A percentile compares a stretch with the other conserved stretches of the same genome.
phyloP scores from a whole-genome alignment of 2,113 vertebrate species.

The Sapayoa aenigma region DNA sequence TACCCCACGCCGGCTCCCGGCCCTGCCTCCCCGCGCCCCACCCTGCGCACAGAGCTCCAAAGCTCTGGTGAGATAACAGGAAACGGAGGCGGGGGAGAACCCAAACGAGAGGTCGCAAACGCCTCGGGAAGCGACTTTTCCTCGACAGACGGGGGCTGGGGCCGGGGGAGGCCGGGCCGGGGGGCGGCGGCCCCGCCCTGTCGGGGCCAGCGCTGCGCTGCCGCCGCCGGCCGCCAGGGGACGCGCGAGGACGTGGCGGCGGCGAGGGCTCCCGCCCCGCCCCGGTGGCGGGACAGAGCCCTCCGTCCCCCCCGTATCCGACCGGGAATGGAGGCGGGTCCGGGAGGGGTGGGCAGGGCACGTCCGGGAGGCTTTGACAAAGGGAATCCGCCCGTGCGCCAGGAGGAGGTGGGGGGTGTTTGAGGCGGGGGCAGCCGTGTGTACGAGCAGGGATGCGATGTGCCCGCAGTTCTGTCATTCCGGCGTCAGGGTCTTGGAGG shows the following conservation, averaged over 20 bases:
- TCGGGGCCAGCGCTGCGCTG: neutral
- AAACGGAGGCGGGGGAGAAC: neutral
- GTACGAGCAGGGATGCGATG: accelerated
- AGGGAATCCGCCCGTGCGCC: neutral
- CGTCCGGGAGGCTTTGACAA: neutral
- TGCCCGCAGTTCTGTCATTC: neutral
- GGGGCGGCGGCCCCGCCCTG: neutral
- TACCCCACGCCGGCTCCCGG: no score
- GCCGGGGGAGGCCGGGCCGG: neutral
- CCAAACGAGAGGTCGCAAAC: neutral
- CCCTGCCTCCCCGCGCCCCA: no score
- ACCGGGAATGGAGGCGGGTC: neutral
- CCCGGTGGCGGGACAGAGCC: neutral
- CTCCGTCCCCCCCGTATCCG: no score
- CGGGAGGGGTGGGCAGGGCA: neutral
- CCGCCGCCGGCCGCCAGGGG: neutral
- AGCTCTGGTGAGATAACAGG: neutral
- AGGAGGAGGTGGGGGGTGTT: no score
- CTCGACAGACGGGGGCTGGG: neutral
- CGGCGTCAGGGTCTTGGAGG: neutral
- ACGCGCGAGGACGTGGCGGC: neutral
- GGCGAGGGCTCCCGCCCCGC: no score
- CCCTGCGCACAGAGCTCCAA: neutral
- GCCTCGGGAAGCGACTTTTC: neutral
- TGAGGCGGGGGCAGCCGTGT: accelerated